Conservation (phyloP, 1,140 invertebrate genomes). For the Drosophila seguyi region DNA sequence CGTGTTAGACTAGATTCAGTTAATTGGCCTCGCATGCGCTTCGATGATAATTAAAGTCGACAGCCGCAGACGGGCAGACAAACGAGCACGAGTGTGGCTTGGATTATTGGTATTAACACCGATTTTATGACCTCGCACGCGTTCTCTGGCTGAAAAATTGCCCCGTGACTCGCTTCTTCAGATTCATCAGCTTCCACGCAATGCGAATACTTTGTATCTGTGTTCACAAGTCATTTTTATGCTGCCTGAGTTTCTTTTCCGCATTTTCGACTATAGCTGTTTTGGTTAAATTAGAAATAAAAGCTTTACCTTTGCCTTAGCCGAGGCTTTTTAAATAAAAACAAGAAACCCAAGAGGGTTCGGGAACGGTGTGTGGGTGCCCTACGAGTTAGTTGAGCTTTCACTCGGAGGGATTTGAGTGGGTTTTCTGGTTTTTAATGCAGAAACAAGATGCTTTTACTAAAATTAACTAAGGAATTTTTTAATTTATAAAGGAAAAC, state of each 20-base stretch:
- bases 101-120: constrained; percentile 69
- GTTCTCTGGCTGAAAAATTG: constrained; percentile 19
- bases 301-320: constrained; percentile 53
- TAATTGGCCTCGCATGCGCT: constrained; percentile 68
- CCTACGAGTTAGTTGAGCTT: constrained; percentile 44
- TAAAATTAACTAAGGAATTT: background rate
- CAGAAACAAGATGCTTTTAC: background rate
- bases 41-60: constrained; percentile 63
- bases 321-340: constrained; percentile 58
- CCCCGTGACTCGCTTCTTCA: background rate
- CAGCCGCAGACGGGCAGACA: constrained; percentile 20
- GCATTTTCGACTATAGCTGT: constrained; percentile 38
- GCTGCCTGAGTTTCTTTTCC: constrained; percentile 58
- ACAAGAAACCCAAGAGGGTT: constrained; percentile 24
- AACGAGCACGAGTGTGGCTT: constrained; percentile 25
- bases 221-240: constrained; percentile 49
- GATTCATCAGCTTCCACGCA: constrained; percentile 5
- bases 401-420: constrained; percentile 37
- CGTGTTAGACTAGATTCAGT: constrained; percentile 47
- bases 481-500: background rate
- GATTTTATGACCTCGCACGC: constrained; percentile 74
- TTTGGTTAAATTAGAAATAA: constrained; percentile 74
- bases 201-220: constrained; percentile 31
- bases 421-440: background rate
- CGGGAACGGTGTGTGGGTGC: constrained; percentile 6